Conservation (phyloP, 2,113 vertebrate genomes). For the Crocuta crocuta region DNA sequence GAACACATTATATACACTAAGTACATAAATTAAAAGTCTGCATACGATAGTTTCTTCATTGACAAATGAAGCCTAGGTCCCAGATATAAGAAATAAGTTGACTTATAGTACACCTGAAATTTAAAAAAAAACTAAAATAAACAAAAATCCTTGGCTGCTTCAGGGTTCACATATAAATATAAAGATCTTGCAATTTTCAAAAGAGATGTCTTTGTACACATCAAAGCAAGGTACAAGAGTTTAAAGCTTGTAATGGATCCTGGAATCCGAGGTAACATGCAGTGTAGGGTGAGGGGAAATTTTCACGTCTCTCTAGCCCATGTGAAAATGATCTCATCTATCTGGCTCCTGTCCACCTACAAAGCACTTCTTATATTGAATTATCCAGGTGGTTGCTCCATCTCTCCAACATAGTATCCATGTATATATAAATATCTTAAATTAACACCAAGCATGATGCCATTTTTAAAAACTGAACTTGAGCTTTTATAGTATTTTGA, state of each 20-base stretch:
- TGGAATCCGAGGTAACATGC: not conserved
- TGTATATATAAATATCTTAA: not conserved
- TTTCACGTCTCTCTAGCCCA: not conserved
- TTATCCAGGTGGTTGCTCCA: slow-evolving; percentile 11
- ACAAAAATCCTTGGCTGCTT: slow-evolving; percentile 2
- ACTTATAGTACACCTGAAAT: not conserved
- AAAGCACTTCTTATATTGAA: not conserved
- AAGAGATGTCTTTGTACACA: slow-evolving; percentile 9
- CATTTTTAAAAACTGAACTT: not conserved
- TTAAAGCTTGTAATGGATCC: not conserved
- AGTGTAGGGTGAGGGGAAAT: not conserved
- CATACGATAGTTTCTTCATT: not conserved
- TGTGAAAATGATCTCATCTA: slow-evolving; percentile 31
- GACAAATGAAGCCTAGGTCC: not conserved
- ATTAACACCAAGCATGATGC: not conserved
- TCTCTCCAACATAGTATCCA: not conserved
- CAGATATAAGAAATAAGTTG: not conserved
- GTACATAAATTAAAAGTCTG: not conserved
- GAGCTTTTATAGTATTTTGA: not conserved
- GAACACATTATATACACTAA: not conserved
- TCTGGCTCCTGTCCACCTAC: slow-evolving; percentile 29
- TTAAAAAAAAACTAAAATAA: not conserved
- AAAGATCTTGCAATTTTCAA: not conserved
- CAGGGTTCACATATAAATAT: not conserved
- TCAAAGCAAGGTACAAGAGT: not conserved